These are phyloP conservation scores for Cuculus canorus DNA, from an alignment of 2,797 vertebrate species.

Conservation along the genomic window DNA sequence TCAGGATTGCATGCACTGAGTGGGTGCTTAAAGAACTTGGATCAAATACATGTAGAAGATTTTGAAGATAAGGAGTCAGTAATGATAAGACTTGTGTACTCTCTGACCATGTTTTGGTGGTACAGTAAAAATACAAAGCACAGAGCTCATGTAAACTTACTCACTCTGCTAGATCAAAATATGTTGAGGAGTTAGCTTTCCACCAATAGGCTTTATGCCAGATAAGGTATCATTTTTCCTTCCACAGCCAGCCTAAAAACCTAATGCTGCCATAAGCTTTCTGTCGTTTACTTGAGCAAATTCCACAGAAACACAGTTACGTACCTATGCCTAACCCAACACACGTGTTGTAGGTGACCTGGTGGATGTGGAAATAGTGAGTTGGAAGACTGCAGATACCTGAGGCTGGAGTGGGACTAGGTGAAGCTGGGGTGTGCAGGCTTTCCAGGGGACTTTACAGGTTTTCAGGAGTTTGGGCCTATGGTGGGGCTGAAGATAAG, in stretches of 20 bases:
- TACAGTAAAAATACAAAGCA: background rate
- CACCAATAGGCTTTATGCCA: slow-evolving; percentile 2
- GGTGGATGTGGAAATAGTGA: background rate
- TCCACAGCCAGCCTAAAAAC: background rate
- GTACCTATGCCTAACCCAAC: rapidly evolving
- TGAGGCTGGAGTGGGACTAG: background rate
- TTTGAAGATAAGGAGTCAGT: slow-evolving; percentile 39
- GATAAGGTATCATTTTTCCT: background rate
- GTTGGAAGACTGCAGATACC: background rate
- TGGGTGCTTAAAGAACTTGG: slow-evolving; percentile 15
- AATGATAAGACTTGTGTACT: background rate
- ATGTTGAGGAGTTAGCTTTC: slow-evolving; percentile 9
- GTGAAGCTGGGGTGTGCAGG: background rate
- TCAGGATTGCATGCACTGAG: slow-evolving; percentile 1
- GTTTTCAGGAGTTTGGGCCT: background rate
- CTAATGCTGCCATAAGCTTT: background rate
- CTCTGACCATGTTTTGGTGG: background rate
- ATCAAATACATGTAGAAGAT: background rate
- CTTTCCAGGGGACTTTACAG: background rate
- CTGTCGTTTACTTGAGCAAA: background rate
- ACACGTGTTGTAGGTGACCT: rapidly evolving
- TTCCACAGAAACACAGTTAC: rapidly evolving
- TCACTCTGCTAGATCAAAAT: background rate
- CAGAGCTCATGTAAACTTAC: slow-evolving; percentile 23
- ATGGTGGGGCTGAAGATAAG: background rate